Evolutionary conservation across 2,888 invertebrate species (phyloP).

Genomic region (Cheiracanthium punctorium): DNA sequence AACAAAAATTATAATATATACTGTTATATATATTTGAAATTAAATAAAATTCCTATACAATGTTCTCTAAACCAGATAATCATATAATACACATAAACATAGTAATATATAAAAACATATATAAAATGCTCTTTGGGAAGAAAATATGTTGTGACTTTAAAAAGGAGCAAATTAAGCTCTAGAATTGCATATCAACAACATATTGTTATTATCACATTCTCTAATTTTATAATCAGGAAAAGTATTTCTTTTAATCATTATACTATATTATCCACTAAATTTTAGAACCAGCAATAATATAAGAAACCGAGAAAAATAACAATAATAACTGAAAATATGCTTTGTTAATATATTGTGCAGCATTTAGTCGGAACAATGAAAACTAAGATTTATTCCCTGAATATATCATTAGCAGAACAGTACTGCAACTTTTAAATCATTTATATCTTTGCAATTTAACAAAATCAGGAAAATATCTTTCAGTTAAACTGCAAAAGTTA

Average conservation of each 20-base stretch:
- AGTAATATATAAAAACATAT: conserved; percentile 25
- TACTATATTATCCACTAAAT: not conserved
- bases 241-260: not conserved
- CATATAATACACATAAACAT: conserved; percentile 42
- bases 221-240: not conserved
- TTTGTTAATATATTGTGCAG: not conserved
- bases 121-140: conserved; percentile 51
- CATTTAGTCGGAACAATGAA: too few species aligned
- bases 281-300: not conserved
- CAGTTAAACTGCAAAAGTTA: too few species aligned
- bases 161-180: not conserved
- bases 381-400: too few species aligned
- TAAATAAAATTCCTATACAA: not conserved
- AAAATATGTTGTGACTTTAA: conserved; percentile 29
- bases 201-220: not conserved
- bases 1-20: conserved; percentile 7
- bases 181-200: not conserved
- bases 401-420: too few species aligned
- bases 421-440: too few species aligned
- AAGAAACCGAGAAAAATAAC: not conserved
- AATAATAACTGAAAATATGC: not conserved
- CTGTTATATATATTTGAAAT: not conserved
- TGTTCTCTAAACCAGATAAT: not conserved
- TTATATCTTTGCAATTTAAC: too few species aligned
- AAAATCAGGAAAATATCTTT: too few species aligned